Conservation (phyloP, 2,888 invertebrate species). For the Mellilla xanthometata region DNA sequence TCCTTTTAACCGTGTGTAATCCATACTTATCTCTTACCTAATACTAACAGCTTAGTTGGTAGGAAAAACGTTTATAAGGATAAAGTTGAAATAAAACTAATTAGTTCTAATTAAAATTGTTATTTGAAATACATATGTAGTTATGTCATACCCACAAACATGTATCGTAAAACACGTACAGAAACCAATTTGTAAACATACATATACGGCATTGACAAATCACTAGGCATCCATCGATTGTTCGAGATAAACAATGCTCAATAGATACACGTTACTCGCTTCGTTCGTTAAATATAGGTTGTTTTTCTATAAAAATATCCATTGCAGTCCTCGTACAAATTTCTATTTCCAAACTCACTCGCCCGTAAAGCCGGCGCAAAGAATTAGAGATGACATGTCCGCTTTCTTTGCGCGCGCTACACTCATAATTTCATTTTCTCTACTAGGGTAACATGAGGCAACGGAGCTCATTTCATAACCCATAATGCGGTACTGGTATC, state of each 20-base stretch:
- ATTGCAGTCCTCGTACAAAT: constrained; percentile 24
- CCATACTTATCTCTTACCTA: no score
- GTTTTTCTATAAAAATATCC: constrained; percentile 27
- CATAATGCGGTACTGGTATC: constrained; percentile 65
- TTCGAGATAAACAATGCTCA: neutral
- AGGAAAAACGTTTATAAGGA: no score
- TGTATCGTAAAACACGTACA: no score
- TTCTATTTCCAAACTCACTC: constrained; percentile 36
- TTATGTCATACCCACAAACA: no score
- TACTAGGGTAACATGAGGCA: constrained; percentile 66
- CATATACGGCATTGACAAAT: neutral
- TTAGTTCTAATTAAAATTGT: no score
- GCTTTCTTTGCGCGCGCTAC: constrained; percentile 69
- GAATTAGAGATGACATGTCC: constrained; percentile 56
- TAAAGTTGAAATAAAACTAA: no score
- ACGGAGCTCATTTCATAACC: constrained; percentile 77
- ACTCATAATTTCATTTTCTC: constrained; percentile 76
- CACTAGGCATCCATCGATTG: neutral
- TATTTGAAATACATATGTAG: no score
- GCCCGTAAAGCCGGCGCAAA: constrained; percentile 38
- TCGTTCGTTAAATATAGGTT: constrained; percentile 9
- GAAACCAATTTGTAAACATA: no score
- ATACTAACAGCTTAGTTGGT: no score
- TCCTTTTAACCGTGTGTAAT: no score
- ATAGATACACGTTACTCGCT: constrained; percentile 6